Base-by-base conservation (phyloP, 2,113 vertebrate genomes). In the Ciconia maguari region DNA sequence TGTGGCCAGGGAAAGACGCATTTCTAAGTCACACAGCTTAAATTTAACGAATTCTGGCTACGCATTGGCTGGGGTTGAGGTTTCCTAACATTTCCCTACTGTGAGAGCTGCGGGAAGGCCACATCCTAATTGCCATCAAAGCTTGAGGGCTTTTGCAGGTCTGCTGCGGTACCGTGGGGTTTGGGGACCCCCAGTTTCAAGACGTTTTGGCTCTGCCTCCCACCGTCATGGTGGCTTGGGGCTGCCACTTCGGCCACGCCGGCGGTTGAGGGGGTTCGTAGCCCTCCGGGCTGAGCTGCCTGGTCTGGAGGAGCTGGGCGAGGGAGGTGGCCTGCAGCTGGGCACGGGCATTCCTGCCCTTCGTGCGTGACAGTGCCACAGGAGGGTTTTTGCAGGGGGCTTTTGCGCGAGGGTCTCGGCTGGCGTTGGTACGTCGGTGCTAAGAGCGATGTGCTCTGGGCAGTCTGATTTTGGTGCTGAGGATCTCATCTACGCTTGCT, bases 91-190 rank as follows among this genome's bases (percentile, higher is more conserved):
- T 68, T 70, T 24, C 52, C 49, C 55, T 30, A n/a, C 81, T 87
- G 77, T 46, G 86, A 89, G 60, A 93, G 34, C 69, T 85, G 83
- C 72, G 80, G 83, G 60, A 71, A 91, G 78, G 74, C 94, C 87
- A 62, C 78, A 49, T 42, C 44, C 74, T 19, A 8, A 64, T 52
- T 25, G 30, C 44, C 49, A 60, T 16, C 84, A 76, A 64, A 72
- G 52, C 74, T 51, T 34, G 38, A 79, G 78, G n/a, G 48, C 18
- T 77, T 65, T 15, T 36, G 29, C 41, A 61, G 75, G 6, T 44
- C 89, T 83, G 58, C 76, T 83, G 86, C 4, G 51, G 91, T 83
- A 83, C 85, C 2, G 0, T 8, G 36, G 89, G 79, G 29, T 29
- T 83, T 32, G 80, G 61, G 21, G 32, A 69, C 44, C 80, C 89